Percentiles rank a stretch among this genome's conserved stretches.
phyloP scores from a whole-genome alignment of 1,140 invertebrate species.

The Calephelis nemesis region DNA sequence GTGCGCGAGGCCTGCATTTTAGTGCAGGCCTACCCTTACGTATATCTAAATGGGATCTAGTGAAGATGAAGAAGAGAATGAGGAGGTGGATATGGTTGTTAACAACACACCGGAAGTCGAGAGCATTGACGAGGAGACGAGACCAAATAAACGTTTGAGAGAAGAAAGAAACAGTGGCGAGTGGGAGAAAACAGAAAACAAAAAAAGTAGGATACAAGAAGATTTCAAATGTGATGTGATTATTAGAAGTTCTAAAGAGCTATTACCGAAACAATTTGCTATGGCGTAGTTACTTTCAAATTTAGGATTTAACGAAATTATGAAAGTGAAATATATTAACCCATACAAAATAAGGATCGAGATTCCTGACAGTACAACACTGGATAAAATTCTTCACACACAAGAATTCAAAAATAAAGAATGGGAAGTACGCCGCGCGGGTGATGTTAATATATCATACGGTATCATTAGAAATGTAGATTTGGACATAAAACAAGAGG shows the following conservation, averaged over 20 bases:
- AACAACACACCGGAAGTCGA: background rate
- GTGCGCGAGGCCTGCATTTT: too few relatives aligned
- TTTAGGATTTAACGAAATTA: conserved; percentile 18
- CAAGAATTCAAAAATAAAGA: conserved; percentile 5
- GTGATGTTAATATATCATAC: conserved; percentile 11
- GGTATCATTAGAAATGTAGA: conserved; percentile 22
- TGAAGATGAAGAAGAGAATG: background rate
- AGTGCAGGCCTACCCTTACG: too few relatives aligned
- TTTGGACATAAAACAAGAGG: conserved; percentile 15
- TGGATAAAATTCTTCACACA: background rate
- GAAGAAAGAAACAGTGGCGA: too few relatives aligned
- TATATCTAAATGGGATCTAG: background rate
- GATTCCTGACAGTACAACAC: background rate
- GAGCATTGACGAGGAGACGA: background rate
- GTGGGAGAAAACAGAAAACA: conserved; percentile 1
- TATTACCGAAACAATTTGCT: conserved; percentile 10
- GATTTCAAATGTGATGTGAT: conserved; percentile 3
- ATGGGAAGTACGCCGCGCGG: conserved; percentile 7
- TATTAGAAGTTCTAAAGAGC: background rate
- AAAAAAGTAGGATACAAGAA: too few relatives aligned
- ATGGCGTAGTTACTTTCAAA: conserved; percentile 2
- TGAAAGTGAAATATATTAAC: too few relatives aligned
- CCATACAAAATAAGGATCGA: conserved; percentile 20
- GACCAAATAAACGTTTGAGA: background rate
- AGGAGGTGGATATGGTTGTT: background rate